Base-by-base conservation (phyloP, 2,888 invertebrate genomes). In the Vanessa cardui region DNA sequence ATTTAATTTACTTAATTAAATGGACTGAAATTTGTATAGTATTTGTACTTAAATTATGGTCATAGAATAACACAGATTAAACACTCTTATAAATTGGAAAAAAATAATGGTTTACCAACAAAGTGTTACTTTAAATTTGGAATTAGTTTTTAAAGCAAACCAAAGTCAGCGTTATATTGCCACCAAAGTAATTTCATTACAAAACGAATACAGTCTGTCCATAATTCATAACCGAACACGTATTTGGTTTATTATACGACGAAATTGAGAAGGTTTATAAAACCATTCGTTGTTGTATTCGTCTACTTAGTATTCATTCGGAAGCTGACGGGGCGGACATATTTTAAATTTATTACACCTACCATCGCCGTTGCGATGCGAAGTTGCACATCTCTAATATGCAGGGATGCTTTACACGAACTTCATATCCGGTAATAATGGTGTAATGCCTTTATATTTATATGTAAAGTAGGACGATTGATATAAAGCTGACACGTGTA, bases 261-360 rank as follows among this genome's bases (percentile, higher is more conserved):
- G 60, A 65, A 54, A 65, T 60, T 65, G 52, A 60, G 64, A 18
- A 64, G 33, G 52, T 54, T 65, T 60, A 46, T 65, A 60, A 65
- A 65, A 65, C 64, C 54, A 60, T 60, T 71, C 68, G 72, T 61
- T 59, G 62, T 71, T 74, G 77, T 79, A 26, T 31, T 54, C 52
- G 26, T 52, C 52, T 81, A 85, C 84, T 90, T 89, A 81, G 88
- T 88, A 91, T 91, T 83, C 90, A 83, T 78, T 73, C 68, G 73
- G 72, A 73, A 73, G 73, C 69, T 77, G 73, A 76, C 78, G 66
- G 77, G 80, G 80, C 83, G 85, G 82, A 85, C 86, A 89, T 89
- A 89, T 87, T 88, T 90, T 87, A 89, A 87, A 88, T 90, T 89
- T 90, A 90, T 88, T 87, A 84, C 83, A 77, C 79, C 81, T 81